These are phyloP conservation scores for Nebria brevicollis DNA, from an alignment of 2,888 invertebrate genomes.

Conservation along the genomic window DNA sequence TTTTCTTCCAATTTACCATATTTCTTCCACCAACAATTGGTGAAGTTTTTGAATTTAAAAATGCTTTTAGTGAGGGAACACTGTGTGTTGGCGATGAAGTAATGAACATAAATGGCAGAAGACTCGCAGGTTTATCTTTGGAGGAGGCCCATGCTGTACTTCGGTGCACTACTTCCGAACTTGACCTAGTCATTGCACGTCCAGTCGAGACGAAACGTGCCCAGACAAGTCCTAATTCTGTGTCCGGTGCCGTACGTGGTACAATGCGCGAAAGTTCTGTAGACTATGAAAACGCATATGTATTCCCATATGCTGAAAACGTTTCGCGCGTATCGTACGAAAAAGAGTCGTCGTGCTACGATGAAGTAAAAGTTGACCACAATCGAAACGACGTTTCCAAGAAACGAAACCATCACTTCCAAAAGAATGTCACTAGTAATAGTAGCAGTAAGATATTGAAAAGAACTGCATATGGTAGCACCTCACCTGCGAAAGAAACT, in stretches of 20 bases:
- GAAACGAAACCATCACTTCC: slow-evolving; percentile 69
- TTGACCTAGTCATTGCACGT: slow-evolving; percentile 74
- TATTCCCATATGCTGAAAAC: slow-evolving; percentile 64
- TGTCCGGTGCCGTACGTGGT: slow-evolving; percentile 48
- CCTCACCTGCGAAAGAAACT: slow-evolving; percentile 61
- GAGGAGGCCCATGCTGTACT: slow-evolving; percentile 75
- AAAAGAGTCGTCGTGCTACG: slow-evolving; percentile 46
- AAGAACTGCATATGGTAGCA: slow-evolving; percentile 68
- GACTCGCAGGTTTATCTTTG: slow-evolving; percentile 78
- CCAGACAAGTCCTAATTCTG: slow-evolving; percentile 44
- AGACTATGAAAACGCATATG: slow-evolving; percentile 74
- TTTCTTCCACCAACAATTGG: too few species aligned
- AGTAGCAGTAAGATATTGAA: slow-evolving; percentile 71
- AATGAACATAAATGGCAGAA: slow-evolving; percentile 84
- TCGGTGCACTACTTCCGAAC: slow-evolving; percentile 70
- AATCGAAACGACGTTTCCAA: slow-evolving; percentile 53
- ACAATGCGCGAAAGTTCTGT: slow-evolving; percentile 75
- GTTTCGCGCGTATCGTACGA: slow-evolving; percentile 52
- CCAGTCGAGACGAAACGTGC: slow-evolving; percentile 56
- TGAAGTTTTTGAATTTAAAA: slow-evolving; percentile 23
- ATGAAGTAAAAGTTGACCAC: slow-evolving; percentile 40
- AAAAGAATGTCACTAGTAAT: slow-evolving; percentile 70
- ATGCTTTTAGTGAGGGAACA: slow-evolving; percentile 74
- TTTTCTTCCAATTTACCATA: slow-evolving; percentile 5
- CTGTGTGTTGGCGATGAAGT: slow-evolving; percentile 86